Conservation (phyloP, 2,113 vertebrate species). For the Dunckerocampus dactyliophorus region DNA sequence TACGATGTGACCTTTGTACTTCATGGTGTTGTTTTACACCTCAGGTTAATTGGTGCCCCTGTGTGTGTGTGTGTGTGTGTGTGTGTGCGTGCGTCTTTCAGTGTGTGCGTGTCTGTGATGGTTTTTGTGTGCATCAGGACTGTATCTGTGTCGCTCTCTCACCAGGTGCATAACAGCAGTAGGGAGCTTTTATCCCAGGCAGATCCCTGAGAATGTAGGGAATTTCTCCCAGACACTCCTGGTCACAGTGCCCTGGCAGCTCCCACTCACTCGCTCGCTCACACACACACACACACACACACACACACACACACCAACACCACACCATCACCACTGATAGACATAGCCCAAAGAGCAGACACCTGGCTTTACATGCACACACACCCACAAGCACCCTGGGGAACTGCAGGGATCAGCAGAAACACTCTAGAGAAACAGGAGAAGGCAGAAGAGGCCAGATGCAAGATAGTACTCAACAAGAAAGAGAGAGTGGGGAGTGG, state of each 20-base stretch:
- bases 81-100: neutral
- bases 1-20: conserved; percentile 55
- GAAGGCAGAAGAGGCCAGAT: conserved; percentile 76
- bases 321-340: conserved; percentile 76
- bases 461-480: conserved; percentile 78
- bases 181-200: conserved; percentile 75
- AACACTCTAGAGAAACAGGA: conserved; percentile 71
- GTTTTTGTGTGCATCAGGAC: conserved; percentile 21
- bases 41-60: conserved; percentile 65
- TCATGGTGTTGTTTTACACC: conserved; percentile 61
- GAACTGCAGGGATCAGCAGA: conserved; percentile 69
- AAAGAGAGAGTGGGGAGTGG: conserved; percentile 18
- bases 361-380: conserved; percentile 77
- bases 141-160: conserved; percentile 40
- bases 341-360: conserved; percentile 82
- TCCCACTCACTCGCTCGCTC: conserved; percentile 60
- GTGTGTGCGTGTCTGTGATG: neutral
- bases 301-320: conserved; percentile 5
- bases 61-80: conserved; percentile 23
- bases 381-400: conserved; percentile 63
- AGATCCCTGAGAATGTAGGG: conserved; percentile 76
- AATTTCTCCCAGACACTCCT: conserved; percentile 76
- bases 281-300: conserved; percentile 33
- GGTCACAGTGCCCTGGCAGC: conserved; percentile 75
- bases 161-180: conserved; percentile 64